Evolutionary conservation across 2,888 invertebrate species (phyloP), one percentile per base, ranked within the genome.

Genomic region (Doris montereyensis): DNA sequence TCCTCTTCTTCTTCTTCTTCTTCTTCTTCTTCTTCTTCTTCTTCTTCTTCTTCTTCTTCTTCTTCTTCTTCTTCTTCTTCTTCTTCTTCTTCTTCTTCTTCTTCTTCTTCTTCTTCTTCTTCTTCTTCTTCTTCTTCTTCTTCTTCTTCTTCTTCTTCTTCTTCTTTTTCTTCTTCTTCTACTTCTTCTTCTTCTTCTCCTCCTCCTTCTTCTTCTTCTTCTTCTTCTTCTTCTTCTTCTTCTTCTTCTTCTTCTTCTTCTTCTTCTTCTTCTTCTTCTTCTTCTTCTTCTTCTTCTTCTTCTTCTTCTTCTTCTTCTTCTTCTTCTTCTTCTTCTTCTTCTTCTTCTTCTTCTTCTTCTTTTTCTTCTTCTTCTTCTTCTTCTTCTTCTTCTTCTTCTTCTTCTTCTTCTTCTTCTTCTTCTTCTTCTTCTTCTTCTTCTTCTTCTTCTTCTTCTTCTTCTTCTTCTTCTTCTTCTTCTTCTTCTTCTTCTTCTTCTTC

Each of bases 391-490:
- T 28, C 26, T 58, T 74, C 28, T 24, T 28, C 17, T 58, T 58
- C 57, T 58, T 30, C 74, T 74, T 30, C 26, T 26, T 58, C 30
- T 74, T 30, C 57, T 58, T 74, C 74, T 58, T n/a, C n/a, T 34
- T 52, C 41, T 52, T 34, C 52, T 13, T 72, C 72, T 52, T 24
- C 24, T n/a, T 30, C 13, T 52, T 32, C 17, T 58, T 60, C 26
- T 13, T 74, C 74, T 26, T 13, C 41, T 52, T 30, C 24, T 72
- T 26, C 13, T 13, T 41, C 35, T 13, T 21, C 21, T 13, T 30
- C 35, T 71, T 34, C 17, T 1, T 71, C 32, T 32, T 1, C n/a
- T 34, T n/a, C 34, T 71, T 8, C 30, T 71, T 71, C 26, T 32
- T 71, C n/a, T 34, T 71, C 52, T 17, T 41, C 17, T 41, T 41